phyloP scores from a whole-genome alignment of 2,797 vertebrate genomes.

The Sphenopsis melanotis region DNA sequence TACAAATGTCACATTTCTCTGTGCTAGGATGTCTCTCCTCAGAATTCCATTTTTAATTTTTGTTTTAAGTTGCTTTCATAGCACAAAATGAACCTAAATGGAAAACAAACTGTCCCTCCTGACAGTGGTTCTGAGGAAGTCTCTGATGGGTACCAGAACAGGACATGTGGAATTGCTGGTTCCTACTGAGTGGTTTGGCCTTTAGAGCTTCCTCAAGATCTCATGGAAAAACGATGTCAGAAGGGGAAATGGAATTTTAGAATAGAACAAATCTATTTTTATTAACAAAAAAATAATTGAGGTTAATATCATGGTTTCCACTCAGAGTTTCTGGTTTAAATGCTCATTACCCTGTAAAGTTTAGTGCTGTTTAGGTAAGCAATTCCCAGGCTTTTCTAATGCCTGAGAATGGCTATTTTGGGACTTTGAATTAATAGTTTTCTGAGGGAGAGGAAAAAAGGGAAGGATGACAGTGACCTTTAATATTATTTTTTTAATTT shows the following conservation, averaged over 20 bases:
- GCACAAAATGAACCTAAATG: not conserved
- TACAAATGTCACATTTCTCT: not conserved
- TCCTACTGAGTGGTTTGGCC: constrained; percentile 25
- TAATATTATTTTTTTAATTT: not conserved
- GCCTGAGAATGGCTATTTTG: not conserved
- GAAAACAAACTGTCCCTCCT: not conserved
- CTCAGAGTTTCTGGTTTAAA: constrained; percentile 13
- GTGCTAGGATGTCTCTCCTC: not conserved
- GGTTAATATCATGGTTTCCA: constrained; percentile 20
- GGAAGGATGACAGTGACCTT: not conserved
- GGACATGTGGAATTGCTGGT: not conserved
- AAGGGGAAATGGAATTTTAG: constrained; percentile 31
- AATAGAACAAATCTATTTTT: constrained; percentile 56
- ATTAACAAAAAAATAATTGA: constrained; percentile 46
- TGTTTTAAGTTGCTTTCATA: not conserved
- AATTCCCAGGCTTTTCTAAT: constrained; percentile 46
- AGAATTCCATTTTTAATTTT: not conserved
- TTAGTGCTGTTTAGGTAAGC: constrained; percentile 15
- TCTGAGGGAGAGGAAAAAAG: not conserved
- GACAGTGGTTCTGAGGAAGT: not conserved
- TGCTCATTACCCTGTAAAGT: not conserved
- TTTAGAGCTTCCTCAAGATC: constrained; percentile 29
- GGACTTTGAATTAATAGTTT: not conserved
- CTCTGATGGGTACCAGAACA: not conserved
- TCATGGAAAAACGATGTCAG: constrained; percentile 28